Base-by-base conservation (phyloP, 2,888 invertebrate species). In the Scotopteryx bipunctaria region DNA sequence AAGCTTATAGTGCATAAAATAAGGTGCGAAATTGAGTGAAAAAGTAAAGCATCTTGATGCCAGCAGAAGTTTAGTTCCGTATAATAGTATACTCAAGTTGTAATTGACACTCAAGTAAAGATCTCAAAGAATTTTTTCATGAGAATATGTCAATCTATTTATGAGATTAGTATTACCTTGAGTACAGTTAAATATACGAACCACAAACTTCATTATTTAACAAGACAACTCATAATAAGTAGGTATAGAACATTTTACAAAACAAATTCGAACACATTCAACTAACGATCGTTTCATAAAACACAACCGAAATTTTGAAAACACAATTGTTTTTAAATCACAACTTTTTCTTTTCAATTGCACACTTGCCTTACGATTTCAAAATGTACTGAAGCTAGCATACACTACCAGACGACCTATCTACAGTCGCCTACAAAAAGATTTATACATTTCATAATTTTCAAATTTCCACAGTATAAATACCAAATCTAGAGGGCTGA, bases 271-370 rank as follows among this genome's bases (percentile, higher is more conserved):
- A 40, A 40, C 17, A 32, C 29, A 3, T 43, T 52, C 59, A 59
- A 55, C 50, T 63, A 52, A 48, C 61, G 46, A 58, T 53, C 23
- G n/a, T 11, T 27, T 11, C 27, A 19, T 11, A 9, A 25, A 67
- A 72, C 76, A 82, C 80, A 79, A 81, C 79, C 78, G 36, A 78
- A 76, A 64, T 64, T 63, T 57, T 55, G 5, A 29, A 69, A 65
- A 59, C 44, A 48, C n/a, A 61, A 57, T 52, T 44, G 29, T 53
- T n/a, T n/a, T n/a, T 55, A 64, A 69, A 69, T 71, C 66, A 73
- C 69, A 73, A 73, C 70, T 54, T 54, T 48, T 63, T 59, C 31
- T 60, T 62, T 62, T 42, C 59, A 48, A 59, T 71, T 71, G 76
- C 78, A 81, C 76, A 78, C 78, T 78, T 71, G 71, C 75, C 73